phyloP scores from a whole-genome alignment of 1,140 invertebrate genomes.

The Ostrea edulis region DNA sequence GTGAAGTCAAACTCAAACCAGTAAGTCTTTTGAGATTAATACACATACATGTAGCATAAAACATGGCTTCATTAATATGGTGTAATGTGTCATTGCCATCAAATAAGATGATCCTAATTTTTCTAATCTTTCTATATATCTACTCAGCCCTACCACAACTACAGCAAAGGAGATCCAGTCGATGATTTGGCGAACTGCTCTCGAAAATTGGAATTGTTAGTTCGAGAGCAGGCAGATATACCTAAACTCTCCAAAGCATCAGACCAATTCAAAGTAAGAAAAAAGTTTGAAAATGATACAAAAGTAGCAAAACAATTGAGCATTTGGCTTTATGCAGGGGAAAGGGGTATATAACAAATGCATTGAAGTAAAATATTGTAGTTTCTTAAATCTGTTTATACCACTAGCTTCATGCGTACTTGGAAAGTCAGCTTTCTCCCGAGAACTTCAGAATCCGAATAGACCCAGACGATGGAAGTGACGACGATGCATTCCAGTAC shows the following conservation, averaged over 20 bases:
- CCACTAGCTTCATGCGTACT: slow-evolving; percentile 61
- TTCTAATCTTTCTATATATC: background rate
- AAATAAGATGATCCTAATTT: background rate
- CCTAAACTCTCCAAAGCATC: background rate
- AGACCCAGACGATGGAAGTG: slow-evolving; percentile 60
- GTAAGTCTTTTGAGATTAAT: slow-evolving; percentile 50
- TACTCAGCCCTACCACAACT: slow-evolving; percentile 65
- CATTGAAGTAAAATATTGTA: background rate
- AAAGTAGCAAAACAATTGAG: too few relatives aligned
- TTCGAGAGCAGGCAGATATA: slow-evolving; percentile 34
- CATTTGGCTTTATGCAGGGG: background rate
- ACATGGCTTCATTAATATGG: too few relatives aligned
- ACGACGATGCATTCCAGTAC: slow-evolving; percentile 65
- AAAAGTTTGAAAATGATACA: too few relatives aligned
- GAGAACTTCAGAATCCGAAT: slow-evolving; percentile 61
- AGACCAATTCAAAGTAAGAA: background rate
- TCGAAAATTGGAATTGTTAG: slow-evolving; percentile 56
- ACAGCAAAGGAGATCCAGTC: slow-evolving; percentile 59
- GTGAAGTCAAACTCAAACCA: slow-evolving; percentile 64
- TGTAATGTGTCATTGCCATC: background rate
- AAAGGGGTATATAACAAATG: background rate
- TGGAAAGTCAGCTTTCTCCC: slow-evolving; percentile 59
- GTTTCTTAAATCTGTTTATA: background rate
- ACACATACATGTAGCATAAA: too few relatives aligned
- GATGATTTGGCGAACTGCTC: slow-evolving; percentile 62